Percentiles rank a stretch among this genome's conserved stretches.
Conservation (phyloP, 2,113 vertebrate species). For the Globicephala melas region DNA sequence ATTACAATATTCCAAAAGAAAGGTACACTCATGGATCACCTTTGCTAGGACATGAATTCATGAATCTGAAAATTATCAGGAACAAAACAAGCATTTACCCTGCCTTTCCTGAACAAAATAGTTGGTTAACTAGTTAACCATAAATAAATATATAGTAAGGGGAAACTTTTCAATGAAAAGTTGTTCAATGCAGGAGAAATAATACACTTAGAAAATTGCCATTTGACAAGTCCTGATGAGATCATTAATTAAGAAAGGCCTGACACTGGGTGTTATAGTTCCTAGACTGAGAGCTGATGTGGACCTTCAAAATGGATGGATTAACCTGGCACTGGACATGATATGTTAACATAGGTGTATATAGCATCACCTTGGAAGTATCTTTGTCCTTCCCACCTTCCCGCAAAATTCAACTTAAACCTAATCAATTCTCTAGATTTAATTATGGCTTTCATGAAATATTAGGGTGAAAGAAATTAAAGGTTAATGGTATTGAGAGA, state of each 20-base stretch:
- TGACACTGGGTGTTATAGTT: not conserved
- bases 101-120: not conserved
- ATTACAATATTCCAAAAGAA: not conserved
- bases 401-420: not conserved
- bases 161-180: not conserved
- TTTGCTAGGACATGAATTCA: not conserved
- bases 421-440: not conserved
- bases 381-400: not conserved
- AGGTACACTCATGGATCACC: not conserved
- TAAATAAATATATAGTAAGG: not conserved
- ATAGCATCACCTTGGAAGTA: not conserved
- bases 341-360: not conserved
- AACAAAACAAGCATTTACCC: not conserved
- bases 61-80: not conserved
- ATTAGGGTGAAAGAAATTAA: not conserved
- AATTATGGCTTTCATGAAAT: not conserved
- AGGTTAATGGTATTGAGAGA: not conserved
- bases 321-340: not conserved
- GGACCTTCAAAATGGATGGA: not conserved
- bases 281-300: not conserved
- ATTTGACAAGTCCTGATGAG: not conserved
- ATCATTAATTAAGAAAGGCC: not conserved
- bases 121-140: not conserved
- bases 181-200: not conserved
- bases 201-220: not conserved